Base-by-base conservation (phyloP, 2,888 invertebrate genomes). In the Pemphredon lugubris region DNA sequence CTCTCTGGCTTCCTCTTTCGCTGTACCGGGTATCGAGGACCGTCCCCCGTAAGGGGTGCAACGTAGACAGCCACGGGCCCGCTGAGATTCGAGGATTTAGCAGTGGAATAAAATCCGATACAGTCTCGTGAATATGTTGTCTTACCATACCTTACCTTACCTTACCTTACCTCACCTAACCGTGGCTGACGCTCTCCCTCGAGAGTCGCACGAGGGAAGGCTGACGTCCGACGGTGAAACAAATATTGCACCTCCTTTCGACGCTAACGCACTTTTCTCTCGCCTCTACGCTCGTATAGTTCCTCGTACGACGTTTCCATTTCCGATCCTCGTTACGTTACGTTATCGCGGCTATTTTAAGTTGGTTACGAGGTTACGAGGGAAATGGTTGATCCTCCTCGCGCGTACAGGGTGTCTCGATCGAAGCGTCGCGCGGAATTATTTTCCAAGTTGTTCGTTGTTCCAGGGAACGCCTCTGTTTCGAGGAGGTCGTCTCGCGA, bases 61-160 rank as follows among this genome's bases (percentile, higher is more conserved):
- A 61, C 60, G 63, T 39, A 63, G 50, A 42, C 26, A 55, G 58
- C 44, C 61, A 42, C 65, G 42, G 69, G 51, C 48, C 73, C 75
- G 72, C 67, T 61, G 82, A 83, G 83, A 84, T 85, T 80, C 79
- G 71, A 76, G 85, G 85, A 86, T 85, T 86, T 85, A 85, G 79
- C 74, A 73, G 42, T 58, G 79, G 68, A 83, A 84, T 85, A 86
- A 86, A 86, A 86, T 84, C 80, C 79, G 77, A 82, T 78, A 79
- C 81, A 79, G 78, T 64, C 80, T 81, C 83, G 83, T 81, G 84
- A 86, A 86, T 84, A 84, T 77, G 81, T 70, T 77, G 75, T 54
- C 58, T 40, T 63, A 58, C 58, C 32, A n/a, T n/a, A n/a, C n/a
- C n/a, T n/a, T n/a, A n/a, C n/a, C n/a, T n/a, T n/a, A n/a, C n/a